phyloP scores from a whole-genome alignment of 2,888 invertebrate genomes.

The Rugalucina vietnamica region DNA sequence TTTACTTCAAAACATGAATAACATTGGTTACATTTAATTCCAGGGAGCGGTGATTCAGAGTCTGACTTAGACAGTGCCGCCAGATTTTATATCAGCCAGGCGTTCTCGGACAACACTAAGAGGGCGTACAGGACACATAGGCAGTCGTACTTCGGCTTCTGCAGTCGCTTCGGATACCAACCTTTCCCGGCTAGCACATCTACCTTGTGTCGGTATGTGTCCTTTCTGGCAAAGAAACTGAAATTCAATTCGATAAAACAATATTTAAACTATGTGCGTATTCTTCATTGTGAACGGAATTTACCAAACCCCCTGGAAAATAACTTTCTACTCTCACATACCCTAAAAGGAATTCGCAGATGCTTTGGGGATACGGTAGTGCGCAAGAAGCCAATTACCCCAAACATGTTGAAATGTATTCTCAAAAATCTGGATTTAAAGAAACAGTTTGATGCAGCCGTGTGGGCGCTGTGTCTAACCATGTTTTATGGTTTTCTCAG shows the following conservation, averaged over 20 bases:
- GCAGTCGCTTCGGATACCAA: background rate
- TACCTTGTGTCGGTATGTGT: constrained; percentile 21
- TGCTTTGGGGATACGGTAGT: constrained; percentile 28
- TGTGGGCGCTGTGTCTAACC: constrained; percentile 21
- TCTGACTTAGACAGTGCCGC: constrained; percentile 28
- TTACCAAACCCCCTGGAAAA: constrained; percentile 29
- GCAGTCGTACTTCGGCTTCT: constrained; percentile 2
- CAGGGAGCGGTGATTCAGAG: constrained; percentile 1
- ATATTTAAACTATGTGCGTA: constrained; percentile 38
- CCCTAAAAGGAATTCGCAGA: constrained; percentile 28
- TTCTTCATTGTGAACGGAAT: constrained; percentile 42
- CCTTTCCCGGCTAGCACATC: constrained; percentile 18
- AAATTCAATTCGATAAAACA: constrained; percentile 34
- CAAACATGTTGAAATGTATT: constrained; percentile 14
- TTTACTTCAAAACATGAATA: background rate
- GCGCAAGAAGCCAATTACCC: constrained; percentile 30
- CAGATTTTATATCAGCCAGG: background rate
- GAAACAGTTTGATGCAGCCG: constrained; percentile 19
- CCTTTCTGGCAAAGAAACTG: constrained; percentile 11
- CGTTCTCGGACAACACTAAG: constrained; percentile 13
- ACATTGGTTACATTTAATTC: constrained; percentile 7
- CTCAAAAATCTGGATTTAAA: constrained; percentile 13
- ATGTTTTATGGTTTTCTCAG: constrained; percentile 5
- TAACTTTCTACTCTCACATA: constrained; percentile 19
- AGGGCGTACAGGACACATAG: background rate